These are phyloP conservation scores for Pachycephala philippinensis DNA, from an alignment of 2,113 vertebrate species.

Conservation along the genomic window DNA sequence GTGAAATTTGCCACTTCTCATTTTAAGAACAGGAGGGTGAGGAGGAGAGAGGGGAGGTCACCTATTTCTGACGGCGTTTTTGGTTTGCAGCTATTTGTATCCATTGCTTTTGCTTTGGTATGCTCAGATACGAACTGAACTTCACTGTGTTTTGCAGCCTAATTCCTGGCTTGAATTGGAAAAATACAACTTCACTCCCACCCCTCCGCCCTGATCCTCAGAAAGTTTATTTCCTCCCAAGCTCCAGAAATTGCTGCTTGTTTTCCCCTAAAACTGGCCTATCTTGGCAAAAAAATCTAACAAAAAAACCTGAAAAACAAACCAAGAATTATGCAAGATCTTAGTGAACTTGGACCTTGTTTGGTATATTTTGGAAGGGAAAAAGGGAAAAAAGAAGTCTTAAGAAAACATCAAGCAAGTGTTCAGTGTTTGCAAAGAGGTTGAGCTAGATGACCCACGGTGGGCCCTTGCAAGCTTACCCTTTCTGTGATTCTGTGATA, in stretches of 20 bases:
- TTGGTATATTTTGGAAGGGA: neutral
- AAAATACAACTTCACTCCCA: neutral
- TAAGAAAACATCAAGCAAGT: neutral
- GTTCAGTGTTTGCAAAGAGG: neutral
- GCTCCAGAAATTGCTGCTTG: neutral
- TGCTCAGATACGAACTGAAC: neutral
- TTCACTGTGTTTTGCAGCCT: neutral
- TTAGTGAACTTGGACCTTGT: neutral
- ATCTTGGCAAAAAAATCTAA: neutral
- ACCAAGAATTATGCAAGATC: neutral
- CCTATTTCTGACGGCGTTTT: neutral
- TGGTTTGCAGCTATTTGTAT: neutral
- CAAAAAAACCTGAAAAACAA: neutral
- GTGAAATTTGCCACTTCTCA: neutral
- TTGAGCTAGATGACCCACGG: neutral
- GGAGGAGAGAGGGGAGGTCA: accelerated
- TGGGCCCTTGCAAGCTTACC: neutral
- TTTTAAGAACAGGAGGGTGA: neutral
- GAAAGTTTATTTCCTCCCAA: neutral
- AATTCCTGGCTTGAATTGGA: neutral
- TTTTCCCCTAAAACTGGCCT: neutral
- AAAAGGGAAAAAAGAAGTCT: neutral
- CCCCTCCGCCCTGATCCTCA: neutral
- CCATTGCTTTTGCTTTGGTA: neutral
- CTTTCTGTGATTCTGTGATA: neutral